Conservation (phyloP, 1,140 invertebrate species). For the Zeugodacus cucurbitae region DNA sequence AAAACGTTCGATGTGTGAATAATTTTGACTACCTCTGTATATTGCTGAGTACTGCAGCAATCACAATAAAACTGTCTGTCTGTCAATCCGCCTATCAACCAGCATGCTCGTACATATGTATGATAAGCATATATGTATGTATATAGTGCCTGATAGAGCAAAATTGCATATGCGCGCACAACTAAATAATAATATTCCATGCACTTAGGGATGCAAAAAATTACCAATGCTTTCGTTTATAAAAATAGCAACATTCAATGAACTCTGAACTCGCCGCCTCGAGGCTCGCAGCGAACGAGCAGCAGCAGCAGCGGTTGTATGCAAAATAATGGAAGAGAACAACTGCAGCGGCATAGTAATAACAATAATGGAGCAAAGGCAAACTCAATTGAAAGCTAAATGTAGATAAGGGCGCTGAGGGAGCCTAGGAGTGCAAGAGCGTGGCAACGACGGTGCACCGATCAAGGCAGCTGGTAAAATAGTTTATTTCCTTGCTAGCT, state of each 20-base stretch:
- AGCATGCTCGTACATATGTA: too few relatives aligned
- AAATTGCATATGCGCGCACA: neutral
- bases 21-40: too few relatives aligned
- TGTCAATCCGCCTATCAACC: too few relatives aligned
- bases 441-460: neutral
- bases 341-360: neutral
- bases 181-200: neutral
- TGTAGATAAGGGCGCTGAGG: too few relatives aligned
- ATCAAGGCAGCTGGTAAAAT: neutral
- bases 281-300: too few relatives aligned
- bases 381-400: too few relatives aligned
- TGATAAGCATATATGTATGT: too few relatives aligned
- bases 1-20: too few relatives aligned
- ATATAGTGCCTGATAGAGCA: neutral
- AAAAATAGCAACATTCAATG: constrained; percentile 31
- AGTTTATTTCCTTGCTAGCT: neutral
- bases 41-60: neutral
- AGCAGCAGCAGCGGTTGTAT: neutral
- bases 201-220: constrained; percentile 20
- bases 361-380: neutral
- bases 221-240: neutral
- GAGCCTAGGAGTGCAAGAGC: neutral
- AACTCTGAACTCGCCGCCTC: constrained; percentile 16
- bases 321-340: constrained; percentile 2
- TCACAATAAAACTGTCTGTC: neutral